Evolutionary conservation across 2,888 invertebrate species (phyloP).

Genomic region (Acleris literana): DNA sequence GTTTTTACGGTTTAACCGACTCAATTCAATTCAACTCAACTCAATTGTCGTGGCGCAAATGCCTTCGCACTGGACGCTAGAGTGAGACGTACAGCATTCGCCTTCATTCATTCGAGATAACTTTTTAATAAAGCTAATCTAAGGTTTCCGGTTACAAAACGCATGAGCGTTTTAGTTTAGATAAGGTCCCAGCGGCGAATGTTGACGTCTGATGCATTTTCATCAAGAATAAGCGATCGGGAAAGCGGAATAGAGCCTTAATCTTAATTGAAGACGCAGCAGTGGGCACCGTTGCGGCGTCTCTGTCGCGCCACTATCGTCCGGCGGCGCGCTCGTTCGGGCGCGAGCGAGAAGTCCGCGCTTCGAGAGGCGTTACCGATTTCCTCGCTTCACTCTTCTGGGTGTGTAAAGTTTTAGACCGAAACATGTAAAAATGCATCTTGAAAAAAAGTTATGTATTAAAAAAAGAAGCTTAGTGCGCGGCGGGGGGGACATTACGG

Average conservation of each 20-base stretch:
- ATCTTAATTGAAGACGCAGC: constrained; percentile 78
- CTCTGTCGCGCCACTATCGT: constrained; percentile 80
- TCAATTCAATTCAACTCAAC: constrained; percentile 84
- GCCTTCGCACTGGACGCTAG: constrained; percentile 81
- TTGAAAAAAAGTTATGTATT: constrained; percentile 84
- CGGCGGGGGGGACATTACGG: constrained; percentile 79
- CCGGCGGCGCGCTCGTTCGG: constrained; percentile 54
- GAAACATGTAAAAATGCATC: constrained; percentile 84
- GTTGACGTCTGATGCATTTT: constrained; percentile 61
- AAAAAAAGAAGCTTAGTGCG: constrained; percentile 83
- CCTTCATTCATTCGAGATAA: constrained; percentile 57
- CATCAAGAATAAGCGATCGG: constrained; percentile 69
- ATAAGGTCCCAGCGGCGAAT: constrained; percentile 44
- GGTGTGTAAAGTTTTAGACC: constrained; percentile 84
- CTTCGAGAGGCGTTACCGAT: constrained; percentile 74
- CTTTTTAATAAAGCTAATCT: constrained; percentile 49
- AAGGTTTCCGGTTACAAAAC: constrained; percentile 37
- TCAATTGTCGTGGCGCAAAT: constrained; percentile 82
- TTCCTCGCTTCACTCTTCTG: constrained; percentile 70
- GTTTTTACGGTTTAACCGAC: constrained; percentile 82
- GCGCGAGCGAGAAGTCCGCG: constrained; percentile 73
- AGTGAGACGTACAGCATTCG: constrained; percentile 75
- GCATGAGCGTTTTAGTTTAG: constrained; percentile 38
- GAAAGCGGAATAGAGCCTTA: constrained; percentile 77
- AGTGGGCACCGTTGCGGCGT: constrained; percentile 63